Evolutionary conservation across 2,888 invertebrate genomes (phyloP).

Genomic region (Itoplectis maculator): DNA sequence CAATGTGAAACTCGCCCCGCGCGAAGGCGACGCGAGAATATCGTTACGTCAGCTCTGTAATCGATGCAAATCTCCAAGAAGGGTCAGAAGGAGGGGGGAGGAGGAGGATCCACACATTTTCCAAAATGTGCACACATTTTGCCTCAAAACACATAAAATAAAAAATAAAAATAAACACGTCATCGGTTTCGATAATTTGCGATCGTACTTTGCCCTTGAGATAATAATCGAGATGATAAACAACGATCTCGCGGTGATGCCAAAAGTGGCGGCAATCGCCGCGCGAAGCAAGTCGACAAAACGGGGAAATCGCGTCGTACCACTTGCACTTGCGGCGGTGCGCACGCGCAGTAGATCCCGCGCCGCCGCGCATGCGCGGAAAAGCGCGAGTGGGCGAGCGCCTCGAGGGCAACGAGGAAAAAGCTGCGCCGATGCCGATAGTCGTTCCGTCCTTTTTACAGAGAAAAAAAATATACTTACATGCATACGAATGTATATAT

Average conservation of each 20-base stretch:
- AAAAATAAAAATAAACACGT: too few species aligned
- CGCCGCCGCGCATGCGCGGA: constrained; percentile 28
- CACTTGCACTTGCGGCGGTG: constrained; percentile 22
- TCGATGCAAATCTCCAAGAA: constrained; percentile 33
- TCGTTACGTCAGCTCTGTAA: constrained; percentile 55
- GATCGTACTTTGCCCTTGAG: too few species aligned
- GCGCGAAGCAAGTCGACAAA: too few species aligned
- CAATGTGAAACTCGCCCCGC: constrained; percentile 63
- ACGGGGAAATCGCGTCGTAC: constrained; percentile 23
- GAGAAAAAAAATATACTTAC: constrained; percentile 47
- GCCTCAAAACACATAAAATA: too few species aligned
- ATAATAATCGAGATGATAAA: too few species aligned
- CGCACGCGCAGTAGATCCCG: background rate
- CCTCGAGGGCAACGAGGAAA: constrained; percentile 46
- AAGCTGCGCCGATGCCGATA: too few species aligned
- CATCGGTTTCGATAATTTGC: too few species aligned
- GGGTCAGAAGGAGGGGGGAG: too few species aligned
- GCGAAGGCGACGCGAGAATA: constrained; percentile 31
- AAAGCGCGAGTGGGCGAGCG: constrained; percentile 60
- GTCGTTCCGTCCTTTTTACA: constrained; percentile 48
- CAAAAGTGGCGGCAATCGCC: too few species aligned
- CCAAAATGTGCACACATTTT: too few species aligned
- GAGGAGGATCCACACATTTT: too few species aligned
- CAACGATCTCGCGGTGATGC: too few species aligned
- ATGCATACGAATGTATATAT: constrained; percentile 18